Evolutionary conservation across 2,797 vertebrate species (phyloP).

Genomic region (Geotrypetes seraphini): DNA sequence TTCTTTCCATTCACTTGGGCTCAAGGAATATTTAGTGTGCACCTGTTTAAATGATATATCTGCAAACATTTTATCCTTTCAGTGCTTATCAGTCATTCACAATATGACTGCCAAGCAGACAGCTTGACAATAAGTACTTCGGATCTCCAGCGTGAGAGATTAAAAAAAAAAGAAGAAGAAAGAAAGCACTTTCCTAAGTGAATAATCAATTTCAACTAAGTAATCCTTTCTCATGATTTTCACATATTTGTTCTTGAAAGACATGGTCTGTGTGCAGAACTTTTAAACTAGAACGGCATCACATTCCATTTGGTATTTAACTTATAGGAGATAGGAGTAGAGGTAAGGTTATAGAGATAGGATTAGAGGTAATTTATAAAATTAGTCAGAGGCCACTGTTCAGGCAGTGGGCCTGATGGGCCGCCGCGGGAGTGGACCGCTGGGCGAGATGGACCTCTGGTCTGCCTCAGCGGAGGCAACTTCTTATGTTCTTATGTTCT

Average conservation of each 20-base stretch:
- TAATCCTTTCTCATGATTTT: slow-evolving; percentile 4
- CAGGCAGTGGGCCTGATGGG: too few relatives aligned
- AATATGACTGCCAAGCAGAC: slow-evolving; percentile 8
- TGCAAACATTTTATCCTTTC: slow-evolving; percentile 14
- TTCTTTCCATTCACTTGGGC: slow-evolving; percentile 14
- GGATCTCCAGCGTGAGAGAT: slow-evolving; percentile 18
- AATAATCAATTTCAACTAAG: too few relatives aligned
- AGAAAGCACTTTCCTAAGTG: too few relatives aligned
- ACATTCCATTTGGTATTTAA: too few relatives aligned
- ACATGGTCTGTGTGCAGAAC: slow-evolving; percentile 1
- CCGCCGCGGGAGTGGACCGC: too few relatives aligned
- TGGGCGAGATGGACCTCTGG: too few relatives aligned
- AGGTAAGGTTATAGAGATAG: too few relatives aligned
- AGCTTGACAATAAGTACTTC: slow-evolving; percentile 6
- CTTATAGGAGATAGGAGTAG: too few relatives aligned
- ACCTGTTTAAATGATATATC: slow-evolving; percentile 23
- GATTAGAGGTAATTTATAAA: too few relatives aligned
- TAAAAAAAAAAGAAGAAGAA: slow-evolving; percentile 14
- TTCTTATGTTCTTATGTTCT: too few relatives aligned
- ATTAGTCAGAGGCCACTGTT: too few relatives aligned
- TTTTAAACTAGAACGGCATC: slow-evolving; percentile 8
- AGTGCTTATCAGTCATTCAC: slow-evolving; percentile 11
- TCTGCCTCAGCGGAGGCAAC: too few relatives aligned
- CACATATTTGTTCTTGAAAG: slow-evolving; percentile 3
- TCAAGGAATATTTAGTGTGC: slow-evolving; percentile 7